A percentile compares a stretch with the other conserved stretches of the same genome.
phyloP scores from a whole-genome alignment of 2,797 vertebrate species.

The Semotilus atromaculatus region DNA sequence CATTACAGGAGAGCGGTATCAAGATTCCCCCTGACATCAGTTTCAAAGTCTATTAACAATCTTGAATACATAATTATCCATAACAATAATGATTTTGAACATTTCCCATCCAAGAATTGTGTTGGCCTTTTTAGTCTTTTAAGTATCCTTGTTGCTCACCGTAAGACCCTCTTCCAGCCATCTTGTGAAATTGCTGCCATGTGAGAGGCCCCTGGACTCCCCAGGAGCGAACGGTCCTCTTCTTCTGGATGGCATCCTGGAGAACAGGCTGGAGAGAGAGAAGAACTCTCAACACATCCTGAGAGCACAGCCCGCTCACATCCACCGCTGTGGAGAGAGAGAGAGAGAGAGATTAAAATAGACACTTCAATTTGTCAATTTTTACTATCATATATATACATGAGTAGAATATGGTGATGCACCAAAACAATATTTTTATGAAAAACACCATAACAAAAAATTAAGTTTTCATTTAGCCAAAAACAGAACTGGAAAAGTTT shows the following conservation, averaged over 20 bases:
- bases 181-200: slow-evolving; percentile 99
- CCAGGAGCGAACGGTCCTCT: slow-evolving; percentile 94
- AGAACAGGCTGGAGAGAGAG: slow-evolving; percentile 95
- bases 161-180: slow-evolving; percentile 97
- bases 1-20: background rate
- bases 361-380: background rate
- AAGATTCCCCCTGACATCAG: background rate
- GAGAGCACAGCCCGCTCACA: slow-evolving; percentile 92
- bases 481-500: background rate
- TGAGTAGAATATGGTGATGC: background rate
- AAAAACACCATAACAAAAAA: background rate
- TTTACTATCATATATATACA: background rate
- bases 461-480: background rate
- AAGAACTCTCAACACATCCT: slow-evolving; percentile 95
- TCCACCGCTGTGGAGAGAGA: slow-evolving; percentile 79
- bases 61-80: background rate
- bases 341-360: slow-evolving; percentile 1
- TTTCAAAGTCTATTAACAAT: slow-evolving; percentile 6
- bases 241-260: slow-evolving; percentile 98
- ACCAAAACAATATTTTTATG: background rate
- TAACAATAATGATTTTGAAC: background rate
- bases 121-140: background rate
- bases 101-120: background rate
- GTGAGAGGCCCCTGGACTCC: slow-evolving; percentile 97
- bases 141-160: slow-evolving; percentile 77